Conservation (phyloP, 2,888 invertebrate genomes). For the Drosophila siamana region DNA sequence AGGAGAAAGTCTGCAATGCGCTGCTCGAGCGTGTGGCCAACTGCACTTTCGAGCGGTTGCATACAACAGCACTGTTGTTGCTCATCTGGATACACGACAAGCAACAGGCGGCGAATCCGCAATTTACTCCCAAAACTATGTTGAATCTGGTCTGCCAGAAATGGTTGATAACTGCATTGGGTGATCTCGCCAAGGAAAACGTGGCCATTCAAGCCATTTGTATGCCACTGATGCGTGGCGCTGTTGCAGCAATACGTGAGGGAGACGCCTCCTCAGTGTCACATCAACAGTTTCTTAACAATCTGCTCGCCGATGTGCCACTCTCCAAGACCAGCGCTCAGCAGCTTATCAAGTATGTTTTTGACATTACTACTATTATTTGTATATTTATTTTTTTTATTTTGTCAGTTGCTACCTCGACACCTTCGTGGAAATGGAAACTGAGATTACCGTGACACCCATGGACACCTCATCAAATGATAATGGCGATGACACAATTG, state of each 20-base stretch:
- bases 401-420: conserved; percentile 86
- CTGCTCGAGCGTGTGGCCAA: conserved; percentile 88
- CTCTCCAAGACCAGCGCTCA: conserved; percentile 87
- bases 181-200: conserved; percentile 87
- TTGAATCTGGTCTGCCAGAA: conserved; percentile 85
- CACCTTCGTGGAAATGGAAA: conserved; percentile 70
- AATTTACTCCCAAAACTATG: conserved; percentile 87
- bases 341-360: conserved; percentile 87
- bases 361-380: background rate
- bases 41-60: conserved; percentile 86
- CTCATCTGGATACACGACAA: conserved; percentile 90
- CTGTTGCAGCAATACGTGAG: conserved; percentile 86
- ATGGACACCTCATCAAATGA: conserved; percentile 13
- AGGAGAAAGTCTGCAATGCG: conserved; percentile 87
- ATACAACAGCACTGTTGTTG: conserved; percentile 88
- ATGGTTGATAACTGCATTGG: conserved; percentile 86
- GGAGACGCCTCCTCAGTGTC: conserved; percentile 86
- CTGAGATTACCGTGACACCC: background rate
- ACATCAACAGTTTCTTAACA: conserved; percentile 87
- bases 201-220: conserved; percentile 87
- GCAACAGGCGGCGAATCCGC: conserved; percentile 86
- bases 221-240: conserved; percentile 86
- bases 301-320: conserved; percentile 88
- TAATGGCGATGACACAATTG: conserved; percentile 81
- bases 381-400: background rate